Conservation (phyloP, 1,140 invertebrate genomes). For the Megalonaias nervosa region DNA sequence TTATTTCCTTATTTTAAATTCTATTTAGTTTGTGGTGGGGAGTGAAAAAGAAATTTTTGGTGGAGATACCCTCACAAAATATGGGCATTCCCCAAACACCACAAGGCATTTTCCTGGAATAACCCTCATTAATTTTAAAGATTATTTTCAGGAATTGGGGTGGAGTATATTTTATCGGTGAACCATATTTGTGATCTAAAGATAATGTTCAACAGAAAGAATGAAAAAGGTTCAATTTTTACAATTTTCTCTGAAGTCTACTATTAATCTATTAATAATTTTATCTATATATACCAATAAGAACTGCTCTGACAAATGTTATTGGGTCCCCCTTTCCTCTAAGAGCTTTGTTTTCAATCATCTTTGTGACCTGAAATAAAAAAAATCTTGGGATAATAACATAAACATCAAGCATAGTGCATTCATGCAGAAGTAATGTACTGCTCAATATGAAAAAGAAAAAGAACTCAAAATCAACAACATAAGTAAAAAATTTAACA, state of each 20-base stretch:
- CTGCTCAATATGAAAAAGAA: too few species aligned
- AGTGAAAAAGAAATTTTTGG: too few species aligned
- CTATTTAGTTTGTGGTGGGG: too few species aligned
- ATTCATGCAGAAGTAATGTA: too few species aligned
- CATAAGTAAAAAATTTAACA: too few species aligned
- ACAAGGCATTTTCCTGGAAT: too few species aligned
- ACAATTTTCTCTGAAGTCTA: background rate
- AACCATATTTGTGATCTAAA: background rate
- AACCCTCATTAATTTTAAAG: too few species aligned
- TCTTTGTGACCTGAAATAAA: conserved; percentile 29
- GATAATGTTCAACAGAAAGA: conserved; percentile 4
- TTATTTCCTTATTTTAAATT: too few species aligned
- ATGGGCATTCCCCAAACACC: too few species aligned
- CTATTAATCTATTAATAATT: conserved; percentile 1
- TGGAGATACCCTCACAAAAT: too few species aligned
- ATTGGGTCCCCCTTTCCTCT: conserved; percentile 39
- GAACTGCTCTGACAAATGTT: conserved; percentile 34
- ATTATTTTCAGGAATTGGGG: background rate
- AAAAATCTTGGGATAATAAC: background rate
- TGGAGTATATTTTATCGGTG: conserved; percentile 4
- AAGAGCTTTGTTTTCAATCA: conserved; percentile 35
- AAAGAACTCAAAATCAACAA: too few species aligned
- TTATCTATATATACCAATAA: conserved; percentile 26
- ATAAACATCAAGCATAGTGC: too few species aligned
- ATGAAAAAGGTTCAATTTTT: conserved; percentile 3